Evolutionary conservation across 2,888 invertebrate species (phyloP).

Genomic region (Caenorhabditis afra): DNA sequence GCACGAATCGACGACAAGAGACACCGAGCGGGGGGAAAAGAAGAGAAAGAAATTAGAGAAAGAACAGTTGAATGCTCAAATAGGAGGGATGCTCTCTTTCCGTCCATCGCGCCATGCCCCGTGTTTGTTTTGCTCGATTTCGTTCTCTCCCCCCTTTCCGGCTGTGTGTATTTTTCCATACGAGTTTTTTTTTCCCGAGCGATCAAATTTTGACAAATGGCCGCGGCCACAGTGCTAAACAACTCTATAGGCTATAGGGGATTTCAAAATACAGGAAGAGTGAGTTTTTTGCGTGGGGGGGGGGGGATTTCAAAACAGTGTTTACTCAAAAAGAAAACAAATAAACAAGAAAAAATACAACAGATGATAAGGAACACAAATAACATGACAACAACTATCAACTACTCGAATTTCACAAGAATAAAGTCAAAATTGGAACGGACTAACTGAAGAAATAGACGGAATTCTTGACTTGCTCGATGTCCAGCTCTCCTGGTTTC

Average conservation of each 20-base stretch:
- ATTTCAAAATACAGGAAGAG: not conserved
- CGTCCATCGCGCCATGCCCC: slow-evolving; percentile 16
- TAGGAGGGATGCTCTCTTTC: slow-evolving; percentile 20
- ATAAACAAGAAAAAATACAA: slow-evolving; percentile 12
- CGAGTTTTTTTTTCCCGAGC: slow-evolving; percentile 40
- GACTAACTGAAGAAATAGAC: slow-evolving; percentile 83
- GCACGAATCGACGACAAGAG: slow-evolving; percentile 4
- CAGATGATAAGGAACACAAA: not conserved
- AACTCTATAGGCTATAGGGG: no score
- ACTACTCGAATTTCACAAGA: no score
- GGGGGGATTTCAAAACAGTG: not conserved
- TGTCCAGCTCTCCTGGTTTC: slow-evolving; percentile 81
- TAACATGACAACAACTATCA: not conserved
- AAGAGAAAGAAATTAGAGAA: slow-evolving; percentile 40
- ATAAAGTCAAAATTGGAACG: no score
- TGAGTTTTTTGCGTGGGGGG: not conserved
- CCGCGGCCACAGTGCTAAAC: not conserved
- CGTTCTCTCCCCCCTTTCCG: slow-evolving; percentile 13
- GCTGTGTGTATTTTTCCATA: slow-evolving; percentile 23
- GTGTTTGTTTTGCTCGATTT: slow-evolving; percentile 54
- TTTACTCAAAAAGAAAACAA: not conserved
- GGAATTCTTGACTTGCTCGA: slow-evolving; percentile 81
- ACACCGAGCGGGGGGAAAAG: not conserved
- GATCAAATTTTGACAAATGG: slow-evolving; percentile 56
- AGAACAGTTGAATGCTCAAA: slow-evolving; percentile 55